These are phyloP conservation scores for Camponotus pennsylvanicus DNA, from an alignment of 1,140 invertebrate species.

Conservation along the genomic window DNA sequence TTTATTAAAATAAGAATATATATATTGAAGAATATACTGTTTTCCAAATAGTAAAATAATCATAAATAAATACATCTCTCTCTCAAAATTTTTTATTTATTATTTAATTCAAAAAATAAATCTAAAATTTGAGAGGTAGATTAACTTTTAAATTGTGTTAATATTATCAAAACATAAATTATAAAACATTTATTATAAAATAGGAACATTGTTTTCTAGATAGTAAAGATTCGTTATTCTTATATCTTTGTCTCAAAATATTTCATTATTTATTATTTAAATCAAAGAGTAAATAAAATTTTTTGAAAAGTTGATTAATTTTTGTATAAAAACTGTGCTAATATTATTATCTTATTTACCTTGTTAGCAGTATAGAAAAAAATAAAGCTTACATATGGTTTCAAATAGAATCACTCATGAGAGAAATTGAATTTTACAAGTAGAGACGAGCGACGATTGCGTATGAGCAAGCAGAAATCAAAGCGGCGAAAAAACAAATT, in stretches of 20 bases:
- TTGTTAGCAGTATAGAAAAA: neutral
- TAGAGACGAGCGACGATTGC: neutral
- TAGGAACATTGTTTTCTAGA: neutral
- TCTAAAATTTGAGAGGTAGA: neutral
- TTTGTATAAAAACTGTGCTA: neutral
- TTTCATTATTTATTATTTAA: neutral
- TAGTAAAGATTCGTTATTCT: too few species aligned
- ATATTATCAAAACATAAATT: constrained; percentile 6
- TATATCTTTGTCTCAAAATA: neutral
- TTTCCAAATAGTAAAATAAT: neutral
- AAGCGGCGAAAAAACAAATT: constrained; percentile 38
- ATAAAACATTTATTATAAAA: neutral
- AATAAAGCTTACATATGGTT: neutral
- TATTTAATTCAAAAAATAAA: neutral
- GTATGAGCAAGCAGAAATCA: constrained; percentile 8
- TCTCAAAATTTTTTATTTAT: neutral
- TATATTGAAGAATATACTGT: too few species aligned
- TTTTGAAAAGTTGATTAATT: neutral
- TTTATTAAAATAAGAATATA: constrained; percentile 6
- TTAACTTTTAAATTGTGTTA: neutral
- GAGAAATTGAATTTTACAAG: constrained; percentile 27
- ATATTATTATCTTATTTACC: constrained; percentile 10
- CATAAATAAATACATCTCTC: too few species aligned
- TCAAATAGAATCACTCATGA: constrained; percentile 9
- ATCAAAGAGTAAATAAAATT: neutral